A percentile compares a stretch with the other conserved stretches of the same genome.
phyloP scores from a whole-genome alignment of 2,888 invertebrate genomes.

The Euzophera pinguis region DNA sequence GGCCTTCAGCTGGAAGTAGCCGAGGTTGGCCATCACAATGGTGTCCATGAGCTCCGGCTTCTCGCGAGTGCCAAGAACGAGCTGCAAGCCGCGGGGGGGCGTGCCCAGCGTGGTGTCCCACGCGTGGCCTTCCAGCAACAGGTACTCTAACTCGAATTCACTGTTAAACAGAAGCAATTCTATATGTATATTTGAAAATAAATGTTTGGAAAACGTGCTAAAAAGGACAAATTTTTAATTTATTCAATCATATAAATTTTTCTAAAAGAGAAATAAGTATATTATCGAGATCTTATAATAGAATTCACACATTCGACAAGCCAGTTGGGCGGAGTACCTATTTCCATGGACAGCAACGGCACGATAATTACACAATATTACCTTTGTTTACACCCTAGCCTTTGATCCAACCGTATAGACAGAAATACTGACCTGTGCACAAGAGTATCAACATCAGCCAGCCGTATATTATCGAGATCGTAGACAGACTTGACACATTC shows the following conservation, averaged over 20 bases:
- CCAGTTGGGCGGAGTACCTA: constrained; percentile 96
- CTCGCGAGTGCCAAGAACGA: constrained; percentile 92
- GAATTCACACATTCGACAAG: constrained; percentile 95
- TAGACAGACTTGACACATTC: constrained; percentile 95
- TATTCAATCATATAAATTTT: too few species aligned
- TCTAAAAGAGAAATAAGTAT: constrained; percentile 81
- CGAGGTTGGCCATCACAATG: constrained; percentile 99
- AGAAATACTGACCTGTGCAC: constrained; percentile 84
- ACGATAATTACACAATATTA: too few species aligned
- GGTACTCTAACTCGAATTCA: constrained; percentile 96
- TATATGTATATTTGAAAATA: too few species aligned
- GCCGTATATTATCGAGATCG: constrained; percentile 97
- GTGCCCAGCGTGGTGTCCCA: constrained; percentile 94
- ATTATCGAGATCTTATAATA: constrained; percentile 97
- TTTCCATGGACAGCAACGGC: constrained; percentile 89
- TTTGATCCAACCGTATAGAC: too few species aligned
- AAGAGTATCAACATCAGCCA: constrained; percentile 94
- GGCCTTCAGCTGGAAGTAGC: constrained; percentile 97
- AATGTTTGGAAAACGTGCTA: too few species aligned
- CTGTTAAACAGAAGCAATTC: constrained; percentile 64
- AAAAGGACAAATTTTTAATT: too few species aligned
- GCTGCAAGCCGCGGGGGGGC: constrained; percentile 98
- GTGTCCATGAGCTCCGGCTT: constrained; percentile 93
- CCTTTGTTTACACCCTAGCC: too few species aligned
- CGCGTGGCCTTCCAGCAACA: constrained; percentile 97